Evolutionary conservation across 2,797 vertebrate genomes (phyloP), one percentile per base, ranked within the genome.

Genomic region (Fistularia commersonii): DNA sequence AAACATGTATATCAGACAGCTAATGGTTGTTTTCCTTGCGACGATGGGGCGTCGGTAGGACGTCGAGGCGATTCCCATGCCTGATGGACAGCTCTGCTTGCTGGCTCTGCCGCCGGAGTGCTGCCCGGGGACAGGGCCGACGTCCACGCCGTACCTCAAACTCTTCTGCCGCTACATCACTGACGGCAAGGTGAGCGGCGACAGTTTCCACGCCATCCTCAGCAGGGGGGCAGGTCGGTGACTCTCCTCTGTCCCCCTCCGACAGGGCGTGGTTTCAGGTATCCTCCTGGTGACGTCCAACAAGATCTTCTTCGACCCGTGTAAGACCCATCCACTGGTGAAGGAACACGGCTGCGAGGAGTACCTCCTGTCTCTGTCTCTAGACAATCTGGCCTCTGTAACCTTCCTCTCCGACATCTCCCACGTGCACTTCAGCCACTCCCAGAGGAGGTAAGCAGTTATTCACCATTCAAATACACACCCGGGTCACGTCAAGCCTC

Each of bases 271-370:
- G 48, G 90, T 92, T 33, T 89, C 88, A 11, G 91, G 91, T 1
- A 85, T 92, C 76, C 81, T 93, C 57, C 50, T 92, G 71, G 88
- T 93, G 63, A 91, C 90, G 0, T 66, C 88, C 12, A 90, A 82
- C 57, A 92, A 93, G 77, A 86, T 92, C 65, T 92, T 92, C 79
- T 93, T 93, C 41, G 91, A 93, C 67, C 91, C 91, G 3, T 88
- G 87, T 66, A 92, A 93, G 78, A 90, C 83, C 0, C 89, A 91
- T 42, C 87, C 87, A 8, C 77, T 93, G 57, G 91, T 93, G 59
- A 78, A 72, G 80, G 91, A 93, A 37, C 80, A 93, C 0, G 91
- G 91, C 54, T 92, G 87, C 34, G 91, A 93, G 64, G 90, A 92
- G 47, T 93, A 93, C 55, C 85, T 92, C 41, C 80, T 92, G 67